Percentiles rank a stretch among this genome's conserved stretches.
Evolutionary conservation across 2,888 invertebrate genomes (phyloP).

Genomic region (Cantharis flavilabris): DNA sequence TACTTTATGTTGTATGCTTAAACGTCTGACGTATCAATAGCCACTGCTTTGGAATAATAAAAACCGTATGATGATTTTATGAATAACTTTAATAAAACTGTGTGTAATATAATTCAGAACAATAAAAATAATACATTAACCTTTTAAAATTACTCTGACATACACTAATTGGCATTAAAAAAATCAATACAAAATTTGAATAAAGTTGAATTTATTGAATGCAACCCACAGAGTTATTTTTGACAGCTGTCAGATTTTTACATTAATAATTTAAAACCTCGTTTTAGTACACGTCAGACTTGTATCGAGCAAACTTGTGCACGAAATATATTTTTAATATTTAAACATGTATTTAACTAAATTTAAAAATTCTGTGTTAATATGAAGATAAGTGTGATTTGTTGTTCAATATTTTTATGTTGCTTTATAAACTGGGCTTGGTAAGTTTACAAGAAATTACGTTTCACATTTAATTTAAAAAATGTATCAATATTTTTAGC

Average conservation of each 20-base stretch:
- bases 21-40: neutral
- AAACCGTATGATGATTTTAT: neutral
- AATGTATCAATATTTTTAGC: slow-evolving; percentile 47
- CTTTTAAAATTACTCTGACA: neutral
- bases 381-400: slow-evolving; percentile 66
- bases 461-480: neutral
- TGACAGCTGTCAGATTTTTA: neutral
- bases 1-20: no score
- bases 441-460: slow-evolving; percentile 32
- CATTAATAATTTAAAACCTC: slow-evolving; percentile 9
- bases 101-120: neutral
- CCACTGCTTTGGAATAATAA: neutral
- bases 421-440: slow-evolving; percentile 50
- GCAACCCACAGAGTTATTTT: neutral
- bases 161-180: neutral
- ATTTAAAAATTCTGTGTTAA: slow-evolving; percentile 44
- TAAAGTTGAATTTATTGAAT: neutral
- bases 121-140: neutral
- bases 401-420: slow-evolving; percentile 65
- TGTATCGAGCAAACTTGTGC: slow-evolving; percentile 7
- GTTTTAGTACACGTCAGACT: slow-evolving; percentile 37
- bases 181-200: neutral
- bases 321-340: neutral
- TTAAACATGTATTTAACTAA: slow-evolving; percentile 28
- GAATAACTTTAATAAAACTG: neutral